These are phyloP conservation scores for Cataglyphis cursor DNA, from an alignment of 2,888 invertebrate species.

Conservation along the genomic window DNA sequence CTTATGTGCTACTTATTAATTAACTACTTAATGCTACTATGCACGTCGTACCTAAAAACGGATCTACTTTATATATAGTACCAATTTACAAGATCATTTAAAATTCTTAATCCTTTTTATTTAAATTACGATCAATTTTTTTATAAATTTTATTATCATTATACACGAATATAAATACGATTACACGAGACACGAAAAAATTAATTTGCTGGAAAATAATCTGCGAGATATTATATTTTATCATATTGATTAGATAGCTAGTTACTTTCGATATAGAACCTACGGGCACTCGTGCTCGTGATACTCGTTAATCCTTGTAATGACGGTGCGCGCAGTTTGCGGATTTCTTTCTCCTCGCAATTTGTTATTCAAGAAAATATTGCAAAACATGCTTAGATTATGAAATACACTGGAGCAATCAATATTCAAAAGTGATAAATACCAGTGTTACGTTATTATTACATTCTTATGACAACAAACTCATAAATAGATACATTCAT, in stretches of 20 bases:
- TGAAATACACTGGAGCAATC: constrained; percentile 9
- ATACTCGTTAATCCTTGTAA: constrained; percentile 50
- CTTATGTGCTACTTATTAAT: neutral
- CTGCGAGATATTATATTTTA: neutral
- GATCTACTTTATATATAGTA: neutral
- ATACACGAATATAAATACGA: neutral
- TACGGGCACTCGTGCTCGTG: constrained; percentile 46
- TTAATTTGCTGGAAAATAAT: neutral
- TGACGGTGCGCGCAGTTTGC: constrained; percentile 19
- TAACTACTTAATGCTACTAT: neutral
- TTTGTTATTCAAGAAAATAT: constrained; percentile 52
- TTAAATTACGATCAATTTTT: neutral
- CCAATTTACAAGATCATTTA: neutral
- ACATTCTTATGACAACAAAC: constrained; percentile 30
- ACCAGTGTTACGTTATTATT: constrained; percentile 35
- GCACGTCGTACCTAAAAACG: neutral
- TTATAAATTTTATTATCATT: neutral
- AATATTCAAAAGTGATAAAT: constrained; percentile 26
- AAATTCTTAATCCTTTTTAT: neutral
- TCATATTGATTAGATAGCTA: constrained; percentile 19
- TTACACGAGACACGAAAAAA: neutral
- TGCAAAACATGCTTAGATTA: constrained; percentile 29
- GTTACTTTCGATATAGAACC: constrained; percentile 33
- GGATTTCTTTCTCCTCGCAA: constrained; percentile 30
- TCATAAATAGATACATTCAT: neutral